Base-by-base conservation (phyloP, 2,797 vertebrate species). In the Myotis pilosus region DNA sequence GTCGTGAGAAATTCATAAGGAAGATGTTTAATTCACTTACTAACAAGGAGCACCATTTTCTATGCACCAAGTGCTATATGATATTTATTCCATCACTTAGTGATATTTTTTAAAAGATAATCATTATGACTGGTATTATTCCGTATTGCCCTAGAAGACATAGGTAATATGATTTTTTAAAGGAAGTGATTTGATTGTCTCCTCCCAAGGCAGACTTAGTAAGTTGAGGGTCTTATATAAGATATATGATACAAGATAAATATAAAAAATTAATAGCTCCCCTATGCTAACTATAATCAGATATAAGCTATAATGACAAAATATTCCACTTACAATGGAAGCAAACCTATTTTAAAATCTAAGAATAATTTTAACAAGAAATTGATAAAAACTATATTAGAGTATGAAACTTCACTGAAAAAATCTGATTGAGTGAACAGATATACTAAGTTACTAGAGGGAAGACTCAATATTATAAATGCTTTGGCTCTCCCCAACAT, bases 281-380 rank as follows among this genome's bases (percentile, higher is more conserved):
- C 53, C 38, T 75, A 87, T 72, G 47, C 36, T 17, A 87, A 16
- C 49, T 69, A 81, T 76, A 89, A 88, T 71, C 15, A 69, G 53
- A 85, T 76, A 79, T 25, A 93, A 88, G 89, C 5, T 57, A 1
- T 60, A 76, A 95, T 69, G 33, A 76, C 2, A 87, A 89, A 86
- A 83, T 82, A 81, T 38, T 71, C 28, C 28, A 87, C n/a, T 89
- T 79, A 83, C 20, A 80, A 60, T 83, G 30, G 53, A 49, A 68
- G 16, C 30, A 95, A 92, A 79, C 4, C 15, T 55, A 60, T 87
- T 86, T 86, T 78, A 89, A 92, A 69, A 86, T 30, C 28, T 80
- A 83, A 92, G 49, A 89, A 95, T 89, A 87, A 68, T 90, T 68
- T 92, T 66, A 60, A 74, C 33, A 87, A 87, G 36, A 91, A 83